phyloP scores from a whole-genome alignment of 2,797 vertebrate species.

The Sebastes iracundus region DNA sequence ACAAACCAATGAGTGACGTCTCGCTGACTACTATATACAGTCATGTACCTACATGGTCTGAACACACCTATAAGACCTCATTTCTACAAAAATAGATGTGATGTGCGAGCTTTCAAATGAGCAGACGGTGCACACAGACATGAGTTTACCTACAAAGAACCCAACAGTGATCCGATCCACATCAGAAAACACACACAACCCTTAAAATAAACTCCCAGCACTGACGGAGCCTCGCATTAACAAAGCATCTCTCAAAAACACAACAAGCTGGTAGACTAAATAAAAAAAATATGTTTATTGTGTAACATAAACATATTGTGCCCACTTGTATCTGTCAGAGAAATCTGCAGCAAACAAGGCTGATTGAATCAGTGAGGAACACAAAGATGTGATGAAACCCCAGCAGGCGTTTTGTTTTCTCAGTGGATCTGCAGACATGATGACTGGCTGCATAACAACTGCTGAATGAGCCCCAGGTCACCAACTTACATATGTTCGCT shows the following conservation, averaged over 20 bases:
- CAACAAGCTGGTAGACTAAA: conserved; percentile 61
- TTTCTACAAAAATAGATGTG: background rate
- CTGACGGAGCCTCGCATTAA: conserved; percentile 9
- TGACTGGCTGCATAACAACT: conserved; percentile 17
- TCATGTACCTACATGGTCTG: background rate
- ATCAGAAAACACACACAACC: conserved; percentile 15
- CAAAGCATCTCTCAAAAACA: conserved; percentile 31
- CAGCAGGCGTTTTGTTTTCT: conserved; percentile 20
- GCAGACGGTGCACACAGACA: background rate
- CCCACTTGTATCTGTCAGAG: conserved; percentile 34
- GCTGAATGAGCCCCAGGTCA: conserved; percentile 4
- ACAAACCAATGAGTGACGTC: background rate
- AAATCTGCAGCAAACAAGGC: conserved; percentile 39
- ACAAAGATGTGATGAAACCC: conserved; percentile 46
- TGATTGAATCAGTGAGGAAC: conserved; percentile 48
- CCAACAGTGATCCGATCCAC: background rate
- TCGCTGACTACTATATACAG: background rate
- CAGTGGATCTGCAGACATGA: conserved; percentile 6
- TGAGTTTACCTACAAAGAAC: background rate
- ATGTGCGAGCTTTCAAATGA: background rate
- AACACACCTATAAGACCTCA: background rate
- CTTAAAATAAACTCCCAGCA: conserved; percentile 27
- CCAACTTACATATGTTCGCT: background rate
- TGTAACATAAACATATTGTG: conserved; percentile 28
- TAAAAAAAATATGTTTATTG: conserved; percentile 57